phyloP scores from a whole-genome alignment of 2,888 invertebrate species.

The Epirrhoe tristata region DNA sequence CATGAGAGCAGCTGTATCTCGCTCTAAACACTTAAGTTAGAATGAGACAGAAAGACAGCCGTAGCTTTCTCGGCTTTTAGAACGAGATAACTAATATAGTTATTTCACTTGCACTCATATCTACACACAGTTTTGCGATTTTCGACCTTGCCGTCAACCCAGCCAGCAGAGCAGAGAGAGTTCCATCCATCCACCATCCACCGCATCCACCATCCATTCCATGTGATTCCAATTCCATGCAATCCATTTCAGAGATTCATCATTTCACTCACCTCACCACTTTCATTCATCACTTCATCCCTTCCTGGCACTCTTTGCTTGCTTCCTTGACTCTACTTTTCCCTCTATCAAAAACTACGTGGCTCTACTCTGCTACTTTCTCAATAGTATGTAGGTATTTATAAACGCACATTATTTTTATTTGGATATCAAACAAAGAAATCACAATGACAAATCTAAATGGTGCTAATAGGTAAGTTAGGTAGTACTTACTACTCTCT shows the following conservation, averaged over 20 bases:
- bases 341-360: no score
- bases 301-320: neutral
- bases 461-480: no score
- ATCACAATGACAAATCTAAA: no score
- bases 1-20: constrained; percentile 47
- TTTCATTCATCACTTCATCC: neutral
- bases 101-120: constrained; percentile 46
- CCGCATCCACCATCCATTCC: no score
- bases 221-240: no score
- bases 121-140: constrained; percentile 33
- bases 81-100: constrained; percentile 44
- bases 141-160: constrained; percentile 17
- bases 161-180: neutral
- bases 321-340: no score
- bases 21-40: constrained; percentile 52
- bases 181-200: no score
- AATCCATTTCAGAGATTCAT: constrained; percentile 14
- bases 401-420: no score
- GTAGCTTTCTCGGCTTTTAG: constrained; percentile 48
- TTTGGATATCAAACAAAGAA: no score
- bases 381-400: no score
- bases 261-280: neutral
- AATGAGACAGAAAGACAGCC: constrained; percentile 62
- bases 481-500: no score
- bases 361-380: no score